phyloP scores from a whole-genome alignment of 2,888 invertebrate genomes.

The Orthonychiurus folsomi region DNA sequence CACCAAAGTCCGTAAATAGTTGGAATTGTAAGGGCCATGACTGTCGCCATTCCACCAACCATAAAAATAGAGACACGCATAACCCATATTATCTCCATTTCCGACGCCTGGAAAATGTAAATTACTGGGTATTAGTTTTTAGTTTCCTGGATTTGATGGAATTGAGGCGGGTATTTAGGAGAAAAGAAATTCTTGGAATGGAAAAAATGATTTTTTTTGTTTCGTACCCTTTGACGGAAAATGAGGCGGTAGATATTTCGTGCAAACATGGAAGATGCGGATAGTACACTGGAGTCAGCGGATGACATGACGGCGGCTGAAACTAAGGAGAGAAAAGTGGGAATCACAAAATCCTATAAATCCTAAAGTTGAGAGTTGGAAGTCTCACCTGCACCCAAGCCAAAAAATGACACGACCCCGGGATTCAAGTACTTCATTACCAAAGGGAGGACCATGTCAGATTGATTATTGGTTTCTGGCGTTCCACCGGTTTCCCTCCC shows the following conservation, averaged over 20 bases:
- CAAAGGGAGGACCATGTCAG: conserved; percentile 56
- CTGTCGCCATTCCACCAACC: conserved; percentile 53
- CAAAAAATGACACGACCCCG: conserved; percentile 55
- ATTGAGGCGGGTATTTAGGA: neutral
- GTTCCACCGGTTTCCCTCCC: conserved; percentile 27
- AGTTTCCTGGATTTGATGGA: neutral
- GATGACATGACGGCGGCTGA: conserved; percentile 70
- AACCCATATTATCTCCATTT: conserved; percentile 58
- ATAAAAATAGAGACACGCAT: conserved; percentile 56
- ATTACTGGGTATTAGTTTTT: neutral
- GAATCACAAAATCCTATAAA: no score
- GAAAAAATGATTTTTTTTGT: no score
- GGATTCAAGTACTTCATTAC: conserved; percentile 53
- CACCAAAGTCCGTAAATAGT: conserved; percentile 58
- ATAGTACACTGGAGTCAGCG: conserved; percentile 61
- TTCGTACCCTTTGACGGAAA: conserved; percentile 57
- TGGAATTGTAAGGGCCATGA: conserved; percentile 57
- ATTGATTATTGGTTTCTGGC: conserved; percentile 44
- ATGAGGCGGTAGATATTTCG: conserved; percentile 60
- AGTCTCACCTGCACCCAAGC: conserved; percentile 61
- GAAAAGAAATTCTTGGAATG: no score
- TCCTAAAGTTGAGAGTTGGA: no score
- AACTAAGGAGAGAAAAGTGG: no score
- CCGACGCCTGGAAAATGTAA: conserved; percentile 51
- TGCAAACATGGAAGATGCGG: conserved; percentile 64